Evolutionary conservation across 1,140 invertebrate species (phyloP), one percentile per base, ranked within the genome.

Genomic region (Drosophila pachea): DNA sequence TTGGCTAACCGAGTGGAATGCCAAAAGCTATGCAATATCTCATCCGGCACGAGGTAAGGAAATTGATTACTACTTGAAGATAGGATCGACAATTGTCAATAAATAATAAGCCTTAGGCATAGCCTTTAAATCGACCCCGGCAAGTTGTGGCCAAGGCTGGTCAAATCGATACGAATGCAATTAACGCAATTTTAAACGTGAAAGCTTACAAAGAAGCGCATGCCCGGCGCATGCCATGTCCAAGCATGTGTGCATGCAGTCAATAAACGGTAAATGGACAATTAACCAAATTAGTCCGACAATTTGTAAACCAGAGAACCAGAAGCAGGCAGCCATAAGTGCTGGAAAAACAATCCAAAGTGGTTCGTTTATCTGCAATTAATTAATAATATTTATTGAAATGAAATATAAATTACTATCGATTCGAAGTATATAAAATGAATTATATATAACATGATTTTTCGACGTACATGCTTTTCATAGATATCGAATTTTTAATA

Each of bases 191-290:
- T 73, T 63, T 75, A 35, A 42, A 58, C 70, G 75, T 83, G 65
- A 74, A 62, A 65, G 70, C 68, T 77, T 49, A 40, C 59, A 73
- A 78, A 62, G 59, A 68, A 49, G 65, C 56, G 60, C 53, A 61
- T 63, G 63, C 56, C 58, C 65, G 22, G 22, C 22, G 22, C 22
- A 61, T 63, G 49, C 40, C 4, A 61, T 69, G 31, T 60, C 4
- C 4, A 16, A 42, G 63, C 70, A 74, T 4, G 16, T 55, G 7
- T 42, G 38, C 8, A 12, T 33, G 47, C 11, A 31, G 40, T 32
- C 49, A 14, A 81, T 81, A 74, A 65, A 76, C 79, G 61, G 81
- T 86, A 86, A 77, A 86, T 86, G 81, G 54, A 59, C 82, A 86
- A 86, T 86, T 86, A 86, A 72, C 65, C 52, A 73, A 86, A 86